Evolutionary conservation across 2,113 vertebrate genomes (phyloP).

Genomic region (Megaleporinus macrocephalus): DNA sequence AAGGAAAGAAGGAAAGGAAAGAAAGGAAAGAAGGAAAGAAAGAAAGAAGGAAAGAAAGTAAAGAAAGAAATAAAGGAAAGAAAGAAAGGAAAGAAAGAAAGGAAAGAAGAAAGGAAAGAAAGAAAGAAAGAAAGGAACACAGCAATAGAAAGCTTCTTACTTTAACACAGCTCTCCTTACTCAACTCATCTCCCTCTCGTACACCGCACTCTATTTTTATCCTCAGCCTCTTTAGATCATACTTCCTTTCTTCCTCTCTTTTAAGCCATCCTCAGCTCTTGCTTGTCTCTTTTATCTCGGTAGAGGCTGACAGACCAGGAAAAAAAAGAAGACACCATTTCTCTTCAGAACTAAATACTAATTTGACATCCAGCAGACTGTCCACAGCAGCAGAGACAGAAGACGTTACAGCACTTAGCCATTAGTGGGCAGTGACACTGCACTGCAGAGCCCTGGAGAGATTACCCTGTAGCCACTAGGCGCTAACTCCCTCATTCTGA

Average conservation of each 20-base stretch:
- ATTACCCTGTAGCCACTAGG: conserved; percentile 46
- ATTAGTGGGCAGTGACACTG: conserved; percentile 39
- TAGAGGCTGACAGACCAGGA: background rate
- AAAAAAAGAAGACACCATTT: too few species aligned
- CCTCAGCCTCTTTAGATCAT: background rate
- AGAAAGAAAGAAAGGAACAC: background rate
- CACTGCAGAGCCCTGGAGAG: conserved; percentile 46
- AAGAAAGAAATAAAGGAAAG: background rate
- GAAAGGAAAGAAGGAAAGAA: background rate
- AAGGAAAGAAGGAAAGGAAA: background rate
- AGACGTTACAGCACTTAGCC: background rate
- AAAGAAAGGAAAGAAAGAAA: background rate
- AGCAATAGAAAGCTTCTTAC: background rate
- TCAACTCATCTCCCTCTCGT: background rate
- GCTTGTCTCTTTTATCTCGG: background rate
- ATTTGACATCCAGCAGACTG: background rate
- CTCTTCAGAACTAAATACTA: background rate
- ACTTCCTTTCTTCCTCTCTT: background rate
- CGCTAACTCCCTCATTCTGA: conserved; percentile 54
- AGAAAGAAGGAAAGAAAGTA: background rate
- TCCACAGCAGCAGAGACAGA: background rate
- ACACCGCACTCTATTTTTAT: background rate
- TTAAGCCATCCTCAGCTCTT: background rate
- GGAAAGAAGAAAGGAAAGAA: background rate
- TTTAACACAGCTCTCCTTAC: background rate